Evolutionary conservation across 35 echinoderm and acorn worm species (phyloP), one percentile per base, ranked within the genome.

Genomic region (Chiridota heheva): DNA sequence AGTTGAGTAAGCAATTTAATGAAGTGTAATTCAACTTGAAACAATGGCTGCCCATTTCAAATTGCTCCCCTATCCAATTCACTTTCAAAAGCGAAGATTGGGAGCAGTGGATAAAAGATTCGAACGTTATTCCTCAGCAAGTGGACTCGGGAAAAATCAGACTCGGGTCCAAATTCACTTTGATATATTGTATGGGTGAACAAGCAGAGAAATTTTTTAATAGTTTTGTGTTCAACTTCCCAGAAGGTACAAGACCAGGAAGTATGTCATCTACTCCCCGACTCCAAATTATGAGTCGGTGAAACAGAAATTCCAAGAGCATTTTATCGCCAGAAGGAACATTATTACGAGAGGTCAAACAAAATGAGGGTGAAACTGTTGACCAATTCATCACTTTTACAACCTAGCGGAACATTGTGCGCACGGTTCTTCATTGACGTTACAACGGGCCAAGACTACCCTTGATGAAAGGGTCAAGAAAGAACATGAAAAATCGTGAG

Each of bases 91-190:
- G n/a, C n/a, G 73, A 77, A 39, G 20, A 77, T n/a, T 77, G 73
- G 73, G 73, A 77, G 47, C 24, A 77, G 31, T 77, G 73, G 49
- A 58, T 77, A 1, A 47, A 48, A 22, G 70, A 32, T 77, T 77
- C 40, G 73, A 77, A 5, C 3, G 3, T 58, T 77, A 58, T 59
- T n/a, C 43, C 7, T 75, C 71, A 8, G 71, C 71, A 5, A 75
- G 71, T 75, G 71, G 71, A 15, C 71, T 75, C 36, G 38, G n/a
- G 7, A 42, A 28, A n/a, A 1, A 75, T 18, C 10, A 42, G 56
- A 31, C 29, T 1, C 44, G 40, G 30, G 28, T 76, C 3, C 26
- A 76, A n/a, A n/a, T n/a, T n/a, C 28, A 53, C 48, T 13, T 53
- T 53, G 48, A 13, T 51, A n/a, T 76, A 48, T 33, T 76, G 42